Percentiles rank a stretch among this genome's conserved stretches.
Evolutionary conservation across 2,113 vertebrate genomes (phyloP).

Genomic region (Agapornis roseicollis): DNA sequence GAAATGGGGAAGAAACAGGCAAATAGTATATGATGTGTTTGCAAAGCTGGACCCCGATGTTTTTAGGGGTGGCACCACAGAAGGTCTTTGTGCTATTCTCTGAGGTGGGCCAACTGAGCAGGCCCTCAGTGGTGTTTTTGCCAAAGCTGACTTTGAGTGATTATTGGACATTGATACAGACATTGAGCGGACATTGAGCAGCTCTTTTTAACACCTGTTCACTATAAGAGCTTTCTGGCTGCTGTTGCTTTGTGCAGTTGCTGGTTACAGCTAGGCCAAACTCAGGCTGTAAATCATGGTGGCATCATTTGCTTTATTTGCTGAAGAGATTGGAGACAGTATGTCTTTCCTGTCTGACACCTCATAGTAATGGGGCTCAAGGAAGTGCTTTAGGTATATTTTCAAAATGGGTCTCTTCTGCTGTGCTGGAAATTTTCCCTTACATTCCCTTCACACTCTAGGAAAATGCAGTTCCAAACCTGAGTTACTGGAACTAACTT

Average conservation of each 20-base stretch:
- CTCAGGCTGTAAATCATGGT: background rate
- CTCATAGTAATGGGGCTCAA: background rate
- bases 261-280: background rate
- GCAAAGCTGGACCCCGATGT: background rate
- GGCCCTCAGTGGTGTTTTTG: background rate
- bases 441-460: background rate
- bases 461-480: background rate
- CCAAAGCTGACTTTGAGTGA: background rate
- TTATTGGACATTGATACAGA: accelerated
- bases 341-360: background rate
- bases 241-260: background rate
- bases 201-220: background rate
- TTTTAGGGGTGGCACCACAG: background rate
- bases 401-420: background rate
- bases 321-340: background rate
- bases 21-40: background rate
- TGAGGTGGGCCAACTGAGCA: background rate
- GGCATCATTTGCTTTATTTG: background rate
- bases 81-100: background rate
- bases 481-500: background rate
- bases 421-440: background rate
- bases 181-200: accelerated
- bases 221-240: background rate
- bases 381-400: background rate
- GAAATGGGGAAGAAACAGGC: background rate